Percentiles rank a stretch among this genome's conserved stretches.
Evolutionary conservation across 2,888 invertebrate species (phyloP).

Genomic region (Teinopalpus imperialis): DNA sequence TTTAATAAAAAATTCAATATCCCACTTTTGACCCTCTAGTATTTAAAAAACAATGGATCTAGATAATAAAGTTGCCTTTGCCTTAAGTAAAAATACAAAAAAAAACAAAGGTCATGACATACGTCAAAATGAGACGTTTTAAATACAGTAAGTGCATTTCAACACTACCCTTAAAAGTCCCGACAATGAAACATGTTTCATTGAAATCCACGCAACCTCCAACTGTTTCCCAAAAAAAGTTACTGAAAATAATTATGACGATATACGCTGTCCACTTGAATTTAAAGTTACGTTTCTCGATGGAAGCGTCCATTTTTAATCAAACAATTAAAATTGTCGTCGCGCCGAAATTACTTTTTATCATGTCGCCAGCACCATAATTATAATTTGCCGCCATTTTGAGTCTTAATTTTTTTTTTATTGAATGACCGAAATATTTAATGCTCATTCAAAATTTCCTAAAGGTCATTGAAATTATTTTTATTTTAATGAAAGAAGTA

Average conservation of each 20-base stretch:
- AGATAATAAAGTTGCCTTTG: constrained; percentile 11
- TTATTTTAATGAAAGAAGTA: too few relatives aligned
- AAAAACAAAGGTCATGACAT: constrained; percentile 20
- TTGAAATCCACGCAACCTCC: constrained; percentile 1
- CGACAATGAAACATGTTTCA: neutral
- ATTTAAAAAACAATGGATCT: constrained; percentile 9
- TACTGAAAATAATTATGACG: constrained; percentile 16
- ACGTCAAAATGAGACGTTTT: constrained; percentile 18
- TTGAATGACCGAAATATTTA: too few relatives aligned
- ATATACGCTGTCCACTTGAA: neutral
- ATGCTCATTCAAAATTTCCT: too few relatives aligned
- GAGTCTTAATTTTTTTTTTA: too few relatives aligned
- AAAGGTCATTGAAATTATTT: too few relatives aligned
- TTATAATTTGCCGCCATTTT: constrained; percentile 16
- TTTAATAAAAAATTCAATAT: too few relatives aligned
- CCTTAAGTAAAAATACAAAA: constrained; percentile 4
- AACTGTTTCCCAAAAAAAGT: constrained; percentile 11
- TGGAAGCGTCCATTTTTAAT: constrained; percentile 11
- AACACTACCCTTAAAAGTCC: constrained; percentile 18
- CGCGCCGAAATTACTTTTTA: constrained; percentile 14
- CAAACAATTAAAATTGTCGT: constrained; percentile 23
- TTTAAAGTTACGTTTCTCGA: constrained; percentile 11
- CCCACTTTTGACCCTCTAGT: too few relatives aligned
- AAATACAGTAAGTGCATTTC: constrained; percentile 19
- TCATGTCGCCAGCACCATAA: neutral